Conservation (phyloP, 2,113 vertebrate genomes). For the Danio rerio region GRCz12tu NC_133190.1:22055501-22056000, state of each 20-base stretch:
- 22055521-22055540: conserved; percentile 22
- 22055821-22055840: conserved; percentile 49
- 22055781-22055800: conserved; percentile 54
- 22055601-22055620: conserved; percentile 64
- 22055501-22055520: conserved; percentile 4
- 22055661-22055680: conserved; percentile 56
- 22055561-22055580: conserved; percentile 32
- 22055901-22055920: conserved; percentile 36
- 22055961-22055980: conserved; percentile 11
- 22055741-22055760: conserved; percentile 66
- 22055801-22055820: conserved; percentile 53
- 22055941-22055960: conserved; percentile 41
- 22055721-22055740: conserved; percentile 79
- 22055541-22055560: conserved; percentile 53
- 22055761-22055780: conserved; percentile 64
- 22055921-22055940: conserved; percentile 15
- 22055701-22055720: conserved; percentile 61
- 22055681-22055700: conserved; percentile 29
- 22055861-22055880: conserved; percentile 42
- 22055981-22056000: not conserved
- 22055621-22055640: conserved; percentile 43
- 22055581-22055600: conserved; percentile 65
- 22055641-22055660: conserved; percentile 72
- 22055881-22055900: conserved; percentile 37
- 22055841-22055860: conserved; percentile 62